These are phyloP conservation scores for Tetramorium alpestre DNA, from an alignment of 1,140 invertebrate genomes.

Conservation along the genomic window DNA sequence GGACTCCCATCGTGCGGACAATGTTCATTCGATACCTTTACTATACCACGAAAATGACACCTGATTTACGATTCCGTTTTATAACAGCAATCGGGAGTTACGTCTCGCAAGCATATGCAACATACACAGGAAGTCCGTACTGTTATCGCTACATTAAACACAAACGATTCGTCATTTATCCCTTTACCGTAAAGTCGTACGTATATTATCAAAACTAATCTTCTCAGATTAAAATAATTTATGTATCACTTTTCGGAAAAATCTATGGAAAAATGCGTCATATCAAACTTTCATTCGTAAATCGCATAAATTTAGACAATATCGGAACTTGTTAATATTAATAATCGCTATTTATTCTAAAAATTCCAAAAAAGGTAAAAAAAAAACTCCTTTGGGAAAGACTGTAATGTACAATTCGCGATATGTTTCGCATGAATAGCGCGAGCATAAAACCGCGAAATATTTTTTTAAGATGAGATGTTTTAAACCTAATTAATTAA, in stretches of 20 bases:
- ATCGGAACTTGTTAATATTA: neutral
- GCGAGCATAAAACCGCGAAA: neutral
- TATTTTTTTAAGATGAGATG: neutral
- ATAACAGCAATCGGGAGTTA: neutral
- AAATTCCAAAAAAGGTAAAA: neutral
- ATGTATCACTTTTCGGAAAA: neutral
- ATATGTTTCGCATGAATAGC: neutral
- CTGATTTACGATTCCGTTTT: slow-evolving; percentile 2
- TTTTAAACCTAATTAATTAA: neutral
- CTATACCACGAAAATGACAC: neutral
- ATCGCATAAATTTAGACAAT: neutral
- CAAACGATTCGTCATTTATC: neutral
- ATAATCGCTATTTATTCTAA: neutral
- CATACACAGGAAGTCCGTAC: neutral
- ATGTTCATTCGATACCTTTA: slow-evolving; percentile 1
- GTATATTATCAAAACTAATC: neutral
- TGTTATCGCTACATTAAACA: neutral
- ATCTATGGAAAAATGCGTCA: neutral
- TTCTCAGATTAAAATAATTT: neutral
- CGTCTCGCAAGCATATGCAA: neutral
- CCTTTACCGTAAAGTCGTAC: neutral
- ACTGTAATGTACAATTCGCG: neutral
- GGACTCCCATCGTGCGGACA: slow-evolving; percentile 3
- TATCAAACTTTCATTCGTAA: neutral
- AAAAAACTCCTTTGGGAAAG: neutral